phyloP scores from a whole-genome alignment of 2,888 invertebrate species.

The Oscheius onirici region DNA sequence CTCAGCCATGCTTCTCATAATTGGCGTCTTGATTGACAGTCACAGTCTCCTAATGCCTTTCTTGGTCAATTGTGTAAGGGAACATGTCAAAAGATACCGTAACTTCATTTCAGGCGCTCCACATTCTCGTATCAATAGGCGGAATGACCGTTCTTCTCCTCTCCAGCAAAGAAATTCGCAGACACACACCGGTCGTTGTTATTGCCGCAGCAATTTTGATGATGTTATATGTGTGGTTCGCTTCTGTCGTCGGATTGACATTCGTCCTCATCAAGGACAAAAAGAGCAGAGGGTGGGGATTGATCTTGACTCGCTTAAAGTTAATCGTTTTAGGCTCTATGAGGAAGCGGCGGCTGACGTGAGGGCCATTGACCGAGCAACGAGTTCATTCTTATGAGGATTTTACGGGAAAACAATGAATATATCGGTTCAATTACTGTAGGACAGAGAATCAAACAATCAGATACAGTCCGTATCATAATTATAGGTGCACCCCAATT shows the following conservation, averaged over 20 bases:
- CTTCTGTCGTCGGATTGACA: slow-evolving; percentile 17
- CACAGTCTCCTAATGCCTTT: slow-evolving; percentile 58
- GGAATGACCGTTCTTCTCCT: slow-evolving; percentile 2
- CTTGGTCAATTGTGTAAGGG: slow-evolving; percentile 42
- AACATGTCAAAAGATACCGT: neutral
- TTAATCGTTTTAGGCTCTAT: slow-evolving; percentile 1
- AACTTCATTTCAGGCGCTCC: neutral
- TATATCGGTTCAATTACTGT: no score
- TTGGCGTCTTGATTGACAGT: slow-evolving; percentile 55
- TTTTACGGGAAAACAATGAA: no score
- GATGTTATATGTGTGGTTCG: slow-evolving; percentile 23
- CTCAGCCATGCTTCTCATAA: slow-evolving; percentile 53
- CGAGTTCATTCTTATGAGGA: slow-evolving; percentile 11
- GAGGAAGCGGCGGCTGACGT: neutral
- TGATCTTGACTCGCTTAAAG: neutral
- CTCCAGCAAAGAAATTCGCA: neutral
- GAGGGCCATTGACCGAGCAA: slow-evolving; percentile 8
- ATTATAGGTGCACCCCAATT: no score
- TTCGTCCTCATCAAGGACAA: slow-evolving; percentile 29
- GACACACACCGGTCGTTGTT: slow-evolving; percentile 13
- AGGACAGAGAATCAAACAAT: no score
- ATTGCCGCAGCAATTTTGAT: slow-evolving; percentile 3
- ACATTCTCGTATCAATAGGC: neutral
- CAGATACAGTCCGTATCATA: no score
- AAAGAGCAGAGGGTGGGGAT: slow-evolving; percentile 18